phyloP scores from a whole-genome alignment of 1,140 invertebrate genomes.

The Lordiphosa collinella region DNA sequence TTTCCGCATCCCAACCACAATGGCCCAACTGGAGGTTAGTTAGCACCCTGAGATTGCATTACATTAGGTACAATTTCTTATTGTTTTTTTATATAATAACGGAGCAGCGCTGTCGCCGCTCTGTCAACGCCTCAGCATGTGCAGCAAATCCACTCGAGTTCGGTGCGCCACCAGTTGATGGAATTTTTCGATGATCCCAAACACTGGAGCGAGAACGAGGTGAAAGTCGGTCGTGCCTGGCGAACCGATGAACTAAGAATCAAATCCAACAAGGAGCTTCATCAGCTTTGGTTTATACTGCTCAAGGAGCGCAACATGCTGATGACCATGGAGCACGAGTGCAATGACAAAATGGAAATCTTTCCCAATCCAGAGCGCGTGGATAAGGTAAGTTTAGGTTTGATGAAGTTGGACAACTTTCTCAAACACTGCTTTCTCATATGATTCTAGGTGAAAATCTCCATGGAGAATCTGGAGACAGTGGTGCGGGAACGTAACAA shows the following conservation, averaged over 20 bases:
- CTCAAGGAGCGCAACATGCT: conserved; percentile 99
- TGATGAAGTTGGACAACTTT: not conserved
- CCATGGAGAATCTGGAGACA: conserved; percentile 96
- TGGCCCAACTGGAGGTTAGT: conserved; percentile 34
- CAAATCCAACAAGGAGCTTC: conserved; percentile 97
- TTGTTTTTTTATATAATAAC: conserved; percentile 58
- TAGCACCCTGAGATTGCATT: not conserved
- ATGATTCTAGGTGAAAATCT: conserved; percentile 84
- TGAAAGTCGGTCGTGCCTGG: conserved; percentile 94
- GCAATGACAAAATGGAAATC: conserved; percentile 84
- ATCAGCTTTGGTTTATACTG: conserved; percentile 98
- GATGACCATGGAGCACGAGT: conserved; percentile 95
- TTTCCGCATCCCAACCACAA: conserved; percentile 23
- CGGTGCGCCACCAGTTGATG: conserved; percentile 83
- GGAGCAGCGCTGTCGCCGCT: conserved; percentile 15
- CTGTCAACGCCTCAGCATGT: conserved; percentile 19
- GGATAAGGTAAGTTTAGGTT: conserved; percentile 87
- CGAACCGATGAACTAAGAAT: conserved; percentile 93
- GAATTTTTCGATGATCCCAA: conserved; percentile 96
- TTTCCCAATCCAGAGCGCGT: conserved; percentile 97
- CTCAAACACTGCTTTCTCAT: not conserved
- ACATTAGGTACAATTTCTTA: not conserved
- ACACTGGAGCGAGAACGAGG: conserved; percentile 89
- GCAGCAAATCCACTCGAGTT: conserved; percentile 39
- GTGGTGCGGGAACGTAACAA: conserved; percentile 95